Evolutionary conservation across 1,140 invertebrate genomes (phyloP), one percentile per base, ranked within the genome.

Genomic region (Temnothorax curvispinosus): DNA sequence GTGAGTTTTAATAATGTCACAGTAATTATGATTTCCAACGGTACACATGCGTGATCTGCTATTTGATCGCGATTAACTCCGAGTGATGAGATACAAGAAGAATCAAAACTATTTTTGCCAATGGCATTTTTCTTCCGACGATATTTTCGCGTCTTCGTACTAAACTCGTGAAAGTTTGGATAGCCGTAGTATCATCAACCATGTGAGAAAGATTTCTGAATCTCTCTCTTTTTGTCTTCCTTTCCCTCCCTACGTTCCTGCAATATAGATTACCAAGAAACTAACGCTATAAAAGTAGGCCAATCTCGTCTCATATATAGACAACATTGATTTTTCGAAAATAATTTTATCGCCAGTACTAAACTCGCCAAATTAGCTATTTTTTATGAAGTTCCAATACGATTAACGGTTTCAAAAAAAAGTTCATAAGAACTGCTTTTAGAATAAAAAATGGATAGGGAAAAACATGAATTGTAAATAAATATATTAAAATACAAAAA

Each of bases 151-250:
- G 7, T 38, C 11, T 62, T 76, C 54, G 38, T 76, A 44, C 2
- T 44, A 41, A 60, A 21, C 74, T 62, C 15, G 21, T 44, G 38
- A 76, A 76, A 76, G 21, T 76, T 76, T 62, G 15, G 15, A 5
- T 41, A n/a, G 8, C 15, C 32, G 13, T 50, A 18, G 50, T 58
- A 27, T 21, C 35, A 58, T 76, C n/a, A 60, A 38, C 5, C 54
- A 41, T 76, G n/a, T 58, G 21, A 76, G 13, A 44, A 44, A 21
- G 47, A 76, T 62, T 62, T 76, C 38, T 21, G 18, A 74, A 74
- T 54, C 18, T 74, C 5, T 38, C 38, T 44, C n/a, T 41, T 65
- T 67, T 44, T 44, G n/a, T 67, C n/a, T 67, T 9, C 5, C 9
- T 44, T 7, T n/a, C 18, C 27, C 38, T 67, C 1, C n/a, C 18